Base-by-base conservation (phyloP, 92 coral and sea anemone genomes). In the Umimayanthus chanpuru region DNA sequence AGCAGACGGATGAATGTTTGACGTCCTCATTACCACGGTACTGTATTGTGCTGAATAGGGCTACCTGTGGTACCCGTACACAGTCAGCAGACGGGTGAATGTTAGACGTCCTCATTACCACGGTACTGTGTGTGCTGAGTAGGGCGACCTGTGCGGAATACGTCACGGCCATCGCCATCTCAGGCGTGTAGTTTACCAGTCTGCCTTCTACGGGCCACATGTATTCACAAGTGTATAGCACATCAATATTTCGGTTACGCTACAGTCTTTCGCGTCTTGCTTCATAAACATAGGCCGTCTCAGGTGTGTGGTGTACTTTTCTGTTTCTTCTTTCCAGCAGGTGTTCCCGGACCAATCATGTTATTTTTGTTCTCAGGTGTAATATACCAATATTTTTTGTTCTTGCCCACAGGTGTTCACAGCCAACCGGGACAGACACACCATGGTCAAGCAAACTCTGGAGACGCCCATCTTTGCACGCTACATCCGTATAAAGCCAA, bases 401-500 rank as follows among this genome's bases (percentile, higher is more conserved):
- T 61, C 68, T 61, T 20, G 28, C 32, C 20, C n/a, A 61, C 73
- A 81, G 85, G 85, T 61, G 55, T 81, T 55, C 53, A 7, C 70
- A 5, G 85, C 70, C 36, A 81, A 81, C 29, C 50, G 18, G 12
- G 73, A 81, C 49, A 81, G 73, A 30, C 29, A 81, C 73, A 5
- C 50, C 47, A 11, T 81, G 7, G 85, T 15, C 30, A 20, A 3
- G 29, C 85, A 81, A 39, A 56, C 70, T 23, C 85, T 81, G 20
- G 71, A 81, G 26, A 56, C 44, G 26, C 85, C 85, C 15, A 10
- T 81, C 5, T 81, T 81, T 40, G 72, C 71, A 2, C 73, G 85
- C 26, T 81, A 81, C 67, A 61, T 81, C 44, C 85, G 85, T 21
- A 81, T 81, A 9, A 81, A 58, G 11, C 85, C 85, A 64, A 30